Evolutionary conservation across 2,888 invertebrate genomes (phyloP).

Genomic region (Standfussiana lucernea): DNA sequence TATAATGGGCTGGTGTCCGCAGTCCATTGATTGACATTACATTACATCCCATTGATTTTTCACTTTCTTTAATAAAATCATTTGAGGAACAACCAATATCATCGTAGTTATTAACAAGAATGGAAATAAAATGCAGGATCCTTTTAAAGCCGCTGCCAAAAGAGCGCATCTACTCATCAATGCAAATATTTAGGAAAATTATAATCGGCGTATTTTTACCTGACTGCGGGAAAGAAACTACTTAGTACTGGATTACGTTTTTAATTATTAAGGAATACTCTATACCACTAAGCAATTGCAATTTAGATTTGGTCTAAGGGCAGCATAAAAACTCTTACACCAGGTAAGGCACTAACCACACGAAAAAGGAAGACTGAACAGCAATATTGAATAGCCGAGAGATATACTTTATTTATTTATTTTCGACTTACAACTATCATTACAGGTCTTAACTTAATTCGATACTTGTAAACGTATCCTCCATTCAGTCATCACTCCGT

Average conservation of each 20-base stretch:
- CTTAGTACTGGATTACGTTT: not conserved
- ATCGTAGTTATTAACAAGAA: not conserved
- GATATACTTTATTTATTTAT: no score
- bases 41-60: not conserved
- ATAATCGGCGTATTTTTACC: not conserved
- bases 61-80: not conserved
- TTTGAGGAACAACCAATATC: not conserved
- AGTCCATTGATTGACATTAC: no score
- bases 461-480: not conserved
- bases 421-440: no score
- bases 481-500: conserved; percentile 29
- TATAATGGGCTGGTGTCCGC: no score
- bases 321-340: no score
- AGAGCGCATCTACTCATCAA: not conserved
- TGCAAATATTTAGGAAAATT: not conserved
- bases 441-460: no score
- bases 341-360: no score
- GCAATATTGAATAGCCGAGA: not conserved
- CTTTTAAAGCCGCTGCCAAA: not conserved
- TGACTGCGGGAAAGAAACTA: not conserved
- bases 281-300: no score
- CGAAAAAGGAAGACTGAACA: no score
- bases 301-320: no score
- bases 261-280: not conserved
- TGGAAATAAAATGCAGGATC: not conserved